Conservation (phyloP, 2,888 invertebrate species). For the Leptura quadrifasciata region DNA sequence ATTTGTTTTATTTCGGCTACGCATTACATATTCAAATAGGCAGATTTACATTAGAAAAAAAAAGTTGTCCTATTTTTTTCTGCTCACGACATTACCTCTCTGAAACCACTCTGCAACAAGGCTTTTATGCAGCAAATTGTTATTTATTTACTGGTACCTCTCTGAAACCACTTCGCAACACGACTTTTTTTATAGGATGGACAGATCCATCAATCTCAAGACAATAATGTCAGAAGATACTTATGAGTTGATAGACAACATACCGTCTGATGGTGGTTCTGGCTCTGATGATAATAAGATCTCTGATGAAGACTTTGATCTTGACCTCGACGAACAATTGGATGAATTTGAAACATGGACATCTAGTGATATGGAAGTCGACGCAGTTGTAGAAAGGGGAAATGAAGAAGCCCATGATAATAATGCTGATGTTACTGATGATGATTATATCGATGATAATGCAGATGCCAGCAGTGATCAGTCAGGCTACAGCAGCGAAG, state of each 20-base stretch:
- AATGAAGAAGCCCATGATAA: neutral
- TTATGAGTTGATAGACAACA: neutral
- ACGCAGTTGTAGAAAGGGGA: neutral
- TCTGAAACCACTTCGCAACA: neutral
- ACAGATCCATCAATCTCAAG: neutral
- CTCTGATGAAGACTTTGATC: neutral
- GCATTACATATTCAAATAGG: no score
- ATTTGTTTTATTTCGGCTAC: no score
- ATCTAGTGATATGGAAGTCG: neutral
- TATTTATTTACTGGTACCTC: neutral
- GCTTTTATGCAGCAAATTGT: no score
- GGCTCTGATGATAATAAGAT: neutral
- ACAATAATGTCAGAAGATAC: neutral
- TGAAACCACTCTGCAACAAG: no score
- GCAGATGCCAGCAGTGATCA: no score
- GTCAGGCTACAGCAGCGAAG: neutral
- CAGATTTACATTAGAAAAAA: no score
- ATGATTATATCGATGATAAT: no score
- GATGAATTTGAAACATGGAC: neutral
- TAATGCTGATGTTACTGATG: neutral
- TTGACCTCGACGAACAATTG: neutral
- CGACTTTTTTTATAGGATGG: neutral
- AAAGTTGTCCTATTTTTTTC: no score
- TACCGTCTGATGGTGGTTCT: constrained; percentile 8
- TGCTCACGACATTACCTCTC: no score